Conservation (phyloP, 2,113 vertebrate genomes). For the Rhabdornis inornatus region DNA sequence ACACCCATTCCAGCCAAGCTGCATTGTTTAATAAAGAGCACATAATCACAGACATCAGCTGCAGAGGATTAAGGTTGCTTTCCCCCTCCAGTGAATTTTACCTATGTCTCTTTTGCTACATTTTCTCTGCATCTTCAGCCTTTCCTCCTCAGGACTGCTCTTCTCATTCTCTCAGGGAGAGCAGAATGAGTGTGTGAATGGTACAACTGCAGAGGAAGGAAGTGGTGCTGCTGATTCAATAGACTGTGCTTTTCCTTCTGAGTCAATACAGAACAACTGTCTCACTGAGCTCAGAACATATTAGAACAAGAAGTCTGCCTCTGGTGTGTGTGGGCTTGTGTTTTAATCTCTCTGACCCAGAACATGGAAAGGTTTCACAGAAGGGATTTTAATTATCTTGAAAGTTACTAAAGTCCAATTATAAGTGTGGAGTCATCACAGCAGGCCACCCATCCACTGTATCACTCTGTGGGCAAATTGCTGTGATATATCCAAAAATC, state of each 20-base stretch:
- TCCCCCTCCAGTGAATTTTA: not conserved
- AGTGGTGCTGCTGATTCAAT: conserved; percentile 61
- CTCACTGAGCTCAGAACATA: conserved; percentile 26
- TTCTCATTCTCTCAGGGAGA: not conserved
- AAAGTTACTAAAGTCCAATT: not conserved
- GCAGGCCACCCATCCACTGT: not conserved
- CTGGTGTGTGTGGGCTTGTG: not conserved
- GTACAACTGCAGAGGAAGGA: conserved; percentile 47
- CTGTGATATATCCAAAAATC: not conserved
- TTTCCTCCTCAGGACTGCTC: not conserved
- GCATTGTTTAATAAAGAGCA: not conserved
- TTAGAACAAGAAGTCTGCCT: conserved; percentile 36
- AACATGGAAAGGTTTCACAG: conserved; percentile 8
- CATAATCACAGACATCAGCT: not conserved
- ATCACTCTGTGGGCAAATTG: not conserved
- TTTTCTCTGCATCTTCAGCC: not conserved
- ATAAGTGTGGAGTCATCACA: not conserved
- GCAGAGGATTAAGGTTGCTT: not conserved
- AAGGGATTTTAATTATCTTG: conserved; percentile 23
- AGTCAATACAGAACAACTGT: conserved; percentile 47
- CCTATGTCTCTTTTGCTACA: not conserved
- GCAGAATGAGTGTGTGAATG: not conserved
- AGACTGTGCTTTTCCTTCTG: conserved; percentile 55
- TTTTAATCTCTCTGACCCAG: conserved; percentile 32
- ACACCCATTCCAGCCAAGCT: not conserved